Evolutionary conservation across 2,113 vertebrate species (phyloP).

Genomic region (Vulpes vulpes): DNA sequence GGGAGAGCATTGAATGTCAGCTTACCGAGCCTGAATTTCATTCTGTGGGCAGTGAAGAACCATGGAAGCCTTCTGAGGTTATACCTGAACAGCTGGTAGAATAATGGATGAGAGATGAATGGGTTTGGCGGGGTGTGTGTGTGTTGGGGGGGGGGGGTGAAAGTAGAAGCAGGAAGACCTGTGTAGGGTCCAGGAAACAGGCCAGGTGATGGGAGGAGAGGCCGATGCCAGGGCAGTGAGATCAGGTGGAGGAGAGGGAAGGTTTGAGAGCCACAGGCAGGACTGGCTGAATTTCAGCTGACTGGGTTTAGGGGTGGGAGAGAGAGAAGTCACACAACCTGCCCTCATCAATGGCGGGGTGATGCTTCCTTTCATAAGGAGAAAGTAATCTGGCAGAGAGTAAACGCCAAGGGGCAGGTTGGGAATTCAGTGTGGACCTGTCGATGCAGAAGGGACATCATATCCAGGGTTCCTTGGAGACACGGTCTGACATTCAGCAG

Average conservation of each 20-base stretch:
- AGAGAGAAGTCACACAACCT: neutral
- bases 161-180: neutral
- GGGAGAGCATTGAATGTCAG: neutral
- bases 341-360: neutral
- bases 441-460: fast-evolving
- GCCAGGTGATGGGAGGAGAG: neutral
- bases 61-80: neutral
- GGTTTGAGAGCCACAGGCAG: neutral
- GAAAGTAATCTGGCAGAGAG: neutral
- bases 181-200: neutral
- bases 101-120: neutral
- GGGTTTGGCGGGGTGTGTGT: neutral
- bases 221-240: neutral
- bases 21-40: fast-evolving
- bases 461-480: neutral
- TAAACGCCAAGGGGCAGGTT: neutral
- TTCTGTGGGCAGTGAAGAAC: neutral
- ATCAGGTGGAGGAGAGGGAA: neutral
- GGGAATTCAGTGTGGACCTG: neutral
- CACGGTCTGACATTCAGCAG: neutral
- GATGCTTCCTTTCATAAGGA: neutral
- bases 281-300: neutral
- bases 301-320: neutral
- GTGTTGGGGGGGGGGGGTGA: too few species aligned
- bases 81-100: neutral